Base-by-base conservation (phyloP, 2,113 vertebrate genomes). In the Tachycineta bicolor region DNA sequence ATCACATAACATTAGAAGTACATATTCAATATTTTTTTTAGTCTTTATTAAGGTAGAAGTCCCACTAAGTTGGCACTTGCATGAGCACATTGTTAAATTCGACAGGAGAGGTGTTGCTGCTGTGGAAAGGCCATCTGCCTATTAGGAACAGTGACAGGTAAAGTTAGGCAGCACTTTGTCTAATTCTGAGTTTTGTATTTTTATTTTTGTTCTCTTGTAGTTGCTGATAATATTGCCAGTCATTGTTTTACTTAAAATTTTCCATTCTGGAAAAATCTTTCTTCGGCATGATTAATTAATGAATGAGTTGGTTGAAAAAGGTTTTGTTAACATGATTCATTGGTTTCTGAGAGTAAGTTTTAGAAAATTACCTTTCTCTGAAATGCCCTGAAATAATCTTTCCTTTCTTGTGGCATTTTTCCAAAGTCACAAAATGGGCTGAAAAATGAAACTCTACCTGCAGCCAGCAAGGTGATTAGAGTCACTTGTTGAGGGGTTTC, bases 11-110 rank as follows among this genome's bases (percentile, higher is more conserved):
- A 33, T 81, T 53, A 28, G 31, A 74, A 79, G 31, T 15, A 49
- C 58, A 69, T 82, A 53, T n/a, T 92, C 76, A 92, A 18, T 77
- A 87, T 65, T 95, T 92, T 89, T 92, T 34, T 76, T 68, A 90
- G 73, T 18, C 31, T 87, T 89, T 87, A 71, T 64, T 64, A 64
- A 77, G 18, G 56, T 22, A 71, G 47, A 90, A 75, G 4, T 78
- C 39, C n/a, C 50, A 49, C 50, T 70, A 56, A 90, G 25, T 60
- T 41, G n/a, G 8, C 71, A 77, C 47, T 83, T 47, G 24, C 53
- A 17, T 71, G 55, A 68, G 47, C 37, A 39, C 0, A 2, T 11
- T 62, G 67, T 70, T 86, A 75, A 70, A 96, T 55, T 58, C 50
- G n/a, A 65, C 76, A 86, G n/a, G 39, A 78, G 14, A 31, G 26